Evolutionary conservation across 2,113 vertebrate genomes (phyloP), one percentile per base, ranked within the genome.

Genomic region (Ictidomys tridecemlineatus): DNA sequence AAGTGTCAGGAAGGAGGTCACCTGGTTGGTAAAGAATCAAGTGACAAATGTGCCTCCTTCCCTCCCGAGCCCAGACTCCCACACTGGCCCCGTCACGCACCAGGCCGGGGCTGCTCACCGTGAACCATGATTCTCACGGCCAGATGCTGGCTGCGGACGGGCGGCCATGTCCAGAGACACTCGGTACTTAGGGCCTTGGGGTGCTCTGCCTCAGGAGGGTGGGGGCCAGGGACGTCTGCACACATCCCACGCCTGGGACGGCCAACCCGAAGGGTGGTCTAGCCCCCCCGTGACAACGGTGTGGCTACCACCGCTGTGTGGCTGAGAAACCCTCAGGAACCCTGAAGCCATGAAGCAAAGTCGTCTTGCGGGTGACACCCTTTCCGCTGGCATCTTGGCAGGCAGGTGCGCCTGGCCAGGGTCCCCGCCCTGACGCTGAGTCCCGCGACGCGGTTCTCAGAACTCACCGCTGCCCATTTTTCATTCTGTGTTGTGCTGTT

Each of bases 401-500:
- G 7, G 1, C 20, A 51, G 61, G 92, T 61, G 42, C n/a, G 2
- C 8, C n/a, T 10, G 28, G 3, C 28, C 37, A 6, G 56, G 14
- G 9, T 4, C 4, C 3, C 5, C 37, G 1, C 8, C 5, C 72
- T n/a, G 18, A 24, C 56, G 74, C 51, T 45, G 76, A 86, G 20
- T 26, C 37, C 26, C 4, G n/a, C n/a, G n/a, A n/a, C n/a, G n/a
- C n/a, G n/a, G n/a, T n/a, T n/a, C n/a, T n/a, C n/a, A n/a, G n/a
- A n/a, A 28, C 37, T 73, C 34, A 24, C 74, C 32, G 22, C 3
- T 2, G 37, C 32, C 73, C 72, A 2, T 74, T 77, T 73, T 87
- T 97, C 70, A 94, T 90, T 85, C 53, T 89, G 10, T 61, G 45
- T 67, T 77, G 24, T 82, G 87, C n/a, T 34, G 53, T 42, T 86